Conservation (phyloP, 2,888 invertebrate species). For the Bedellia somnulentella region DNA sequence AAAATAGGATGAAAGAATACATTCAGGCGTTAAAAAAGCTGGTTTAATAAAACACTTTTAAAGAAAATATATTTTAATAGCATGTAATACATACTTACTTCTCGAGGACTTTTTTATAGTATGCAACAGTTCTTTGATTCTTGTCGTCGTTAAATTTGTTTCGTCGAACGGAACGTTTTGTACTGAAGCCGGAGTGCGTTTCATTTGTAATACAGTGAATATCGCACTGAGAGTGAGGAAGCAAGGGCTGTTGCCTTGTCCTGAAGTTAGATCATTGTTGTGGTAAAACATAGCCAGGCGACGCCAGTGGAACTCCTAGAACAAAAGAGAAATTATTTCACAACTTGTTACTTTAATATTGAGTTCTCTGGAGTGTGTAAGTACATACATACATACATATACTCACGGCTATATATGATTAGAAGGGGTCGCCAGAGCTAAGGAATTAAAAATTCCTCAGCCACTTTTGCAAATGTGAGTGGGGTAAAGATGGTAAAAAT, state of each 20-base stretch:
- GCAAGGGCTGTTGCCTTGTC: slow-evolving; percentile 75
- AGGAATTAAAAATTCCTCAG: too few relatives aligned
- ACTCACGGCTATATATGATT: too few relatives aligned
- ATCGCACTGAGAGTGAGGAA: slow-evolving; percentile 75
- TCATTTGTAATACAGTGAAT: slow-evolving; percentile 46
- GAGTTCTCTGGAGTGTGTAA: too few relatives aligned
- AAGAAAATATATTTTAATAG: slow-evolving; percentile 1
- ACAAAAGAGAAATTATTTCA: slow-evolving; percentile 2
- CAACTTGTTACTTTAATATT: too few relatives aligned
- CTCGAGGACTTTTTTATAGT: slow-evolving; percentile 65
- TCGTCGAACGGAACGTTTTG: slow-evolving; percentile 67
- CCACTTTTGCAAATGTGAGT: too few relatives aligned
- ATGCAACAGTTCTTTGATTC: slow-evolving; percentile 61
- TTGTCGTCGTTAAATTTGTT: slow-evolving; percentile 50
- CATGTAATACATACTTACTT: slow-evolving; percentile 63
- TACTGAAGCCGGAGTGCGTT: slow-evolving; percentile 49
- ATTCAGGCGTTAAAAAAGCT: too few relatives aligned
- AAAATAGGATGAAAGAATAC: too few relatives aligned
- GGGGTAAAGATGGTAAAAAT: too few relatives aligned
- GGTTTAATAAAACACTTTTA: neutral
- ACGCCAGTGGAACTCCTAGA: slow-evolving; percentile 71
- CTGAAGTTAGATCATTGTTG: slow-evolving; percentile 64
- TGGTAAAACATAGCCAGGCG: slow-evolving; percentile 72
- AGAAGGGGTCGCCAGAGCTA: too few relatives aligned
- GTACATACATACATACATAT: too few relatives aligned